Base-by-base conservation (phyloP, 2,888 invertebrate species). In the Lasiommata megera region DNA sequence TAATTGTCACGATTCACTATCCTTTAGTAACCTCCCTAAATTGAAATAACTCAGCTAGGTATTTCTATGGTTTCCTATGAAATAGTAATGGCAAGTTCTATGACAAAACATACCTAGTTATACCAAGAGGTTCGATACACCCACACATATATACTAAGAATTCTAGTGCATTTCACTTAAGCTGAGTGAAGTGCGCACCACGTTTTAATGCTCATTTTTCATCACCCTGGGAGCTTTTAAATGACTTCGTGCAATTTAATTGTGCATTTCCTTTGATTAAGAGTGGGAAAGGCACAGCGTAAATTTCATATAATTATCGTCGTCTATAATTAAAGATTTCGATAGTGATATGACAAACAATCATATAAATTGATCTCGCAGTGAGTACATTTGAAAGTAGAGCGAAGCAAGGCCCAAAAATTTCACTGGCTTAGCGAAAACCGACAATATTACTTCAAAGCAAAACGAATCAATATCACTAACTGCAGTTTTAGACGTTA, bases 331-430 rank as follows among this genome's bases (percentile, higher is more conserved):
- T 46, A 46, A 29, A 16, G 16, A 46, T 31, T 16, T 14, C 29
- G 11, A 46, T 14, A 9, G 46, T 11, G 16, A 46, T 29, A 46
- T 46, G 11, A 17, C 31, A 16, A 16, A 28, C 38, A 47, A 54
- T 29, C 28, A 38, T 17, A 41, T 53, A 50, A 56, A 54, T 50
- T 18, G 37, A 38, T 46, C 43, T 55, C 18, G 29, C 28, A 48
- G n/a, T n/a, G n/a, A n/a, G 37, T 17, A 38, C 34, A 54, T 50
- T 54, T 58, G 50, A 54, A 54, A 58, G 54, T 46, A 50, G 58
- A 54, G 31, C 54, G 43, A 36, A 43, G 40, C n/a, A n/a, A n/a
- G n/a, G n/a, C n/a, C n/a, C n/a, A n/a, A n/a, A n/a, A n/a, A n/a
- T n/a, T n/a, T n/a, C n/a, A n/a, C n/a, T n/a, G n/a, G n/a, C n/a